These are phyloP conservation scores for Cremastinae sp. DNA, from an alignment of 2,888 invertebrate species.

Conservation along the genomic window DNA sequence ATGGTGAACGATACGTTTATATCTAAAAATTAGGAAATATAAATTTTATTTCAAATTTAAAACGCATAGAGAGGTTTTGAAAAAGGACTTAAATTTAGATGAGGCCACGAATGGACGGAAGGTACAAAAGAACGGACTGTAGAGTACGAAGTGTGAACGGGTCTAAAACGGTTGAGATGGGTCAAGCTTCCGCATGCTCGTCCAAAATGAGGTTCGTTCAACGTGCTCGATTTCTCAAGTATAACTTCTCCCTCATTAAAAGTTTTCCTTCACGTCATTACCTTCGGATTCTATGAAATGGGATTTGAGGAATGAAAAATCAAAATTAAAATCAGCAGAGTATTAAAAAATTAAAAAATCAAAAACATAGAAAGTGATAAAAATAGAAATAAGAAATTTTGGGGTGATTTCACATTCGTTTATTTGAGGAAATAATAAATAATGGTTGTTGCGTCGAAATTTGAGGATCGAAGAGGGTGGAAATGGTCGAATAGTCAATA, in stretches of 20 bases:
- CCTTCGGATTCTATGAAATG: too few species aligned
- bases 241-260: conserved; percentile 22
- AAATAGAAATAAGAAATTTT: too few species aligned
- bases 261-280: not conserved
- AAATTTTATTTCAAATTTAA: too few species aligned
- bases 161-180: conserved; percentile 69
- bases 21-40: too few species aligned
- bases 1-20: too few species aligned
- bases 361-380: too few species aligned
- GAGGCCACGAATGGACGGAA: conserved; percentile 34
- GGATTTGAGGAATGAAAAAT: too few species aligned
- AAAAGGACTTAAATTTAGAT: not conserved
- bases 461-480: not conserved
- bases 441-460: not conserved
- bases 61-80: conserved; percentile 1
- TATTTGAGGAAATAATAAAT: too few species aligned
- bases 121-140: conserved; percentile 10
- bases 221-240: conserved; percentile 52
- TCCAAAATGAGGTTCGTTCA: conserved; percentile 61
- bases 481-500: not conserved
- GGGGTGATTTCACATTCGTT: too few species aligned
- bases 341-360: too few species aligned
- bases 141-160: conserved; percentile 60
- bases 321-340: too few species aligned
- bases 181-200: conserved; percentile 70